These are phyloP conservation scores for Patiria miniata DNA, from an alignment of 35 echinoderm and acorn worm species.

Conservation along the genomic window DNA sequence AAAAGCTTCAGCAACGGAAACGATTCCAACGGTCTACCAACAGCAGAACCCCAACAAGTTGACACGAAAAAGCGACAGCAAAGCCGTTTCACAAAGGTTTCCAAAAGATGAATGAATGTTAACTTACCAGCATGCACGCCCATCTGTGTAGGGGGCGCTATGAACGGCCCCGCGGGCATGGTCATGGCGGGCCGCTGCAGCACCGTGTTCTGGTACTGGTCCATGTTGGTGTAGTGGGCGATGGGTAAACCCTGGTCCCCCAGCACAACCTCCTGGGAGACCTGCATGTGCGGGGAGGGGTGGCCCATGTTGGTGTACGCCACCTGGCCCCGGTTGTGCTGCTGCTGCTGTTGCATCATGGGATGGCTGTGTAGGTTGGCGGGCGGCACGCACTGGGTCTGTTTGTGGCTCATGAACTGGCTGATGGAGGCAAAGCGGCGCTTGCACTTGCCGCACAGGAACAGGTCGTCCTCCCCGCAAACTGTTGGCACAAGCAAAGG, in stretches of 20 bases:
- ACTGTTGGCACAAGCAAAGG: not conserved
- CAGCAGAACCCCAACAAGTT: too few relatives aligned
- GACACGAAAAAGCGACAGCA: too few relatives aligned
- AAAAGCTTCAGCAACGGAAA: too few relatives aligned
- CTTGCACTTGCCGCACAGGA: slow-evolving; percentile 96
- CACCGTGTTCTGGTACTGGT: not conserved
- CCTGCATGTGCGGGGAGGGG: slow-evolving; percentile 53
- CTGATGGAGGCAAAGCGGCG: slow-evolving; percentile 77
- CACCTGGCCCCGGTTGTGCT: slow-evolving; percentile 36
- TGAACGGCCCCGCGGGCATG: slow-evolving; percentile 1
- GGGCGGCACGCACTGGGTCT: slow-evolving; percentile 53
- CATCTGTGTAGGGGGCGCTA: slow-evolving; percentile 3
- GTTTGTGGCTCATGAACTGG: slow-evolving; percentile 90
- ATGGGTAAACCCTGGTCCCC: slow-evolving; percentile 1
- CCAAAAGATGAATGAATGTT: not conserved
- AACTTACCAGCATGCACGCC: not conserved
- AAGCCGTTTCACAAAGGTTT: too few relatives aligned
- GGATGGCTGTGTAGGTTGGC: not conserved
- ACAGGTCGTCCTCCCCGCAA: slow-evolving; percentile 87
- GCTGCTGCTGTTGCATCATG: slow-evolving; percentile 38
- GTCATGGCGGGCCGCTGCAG: not conserved
- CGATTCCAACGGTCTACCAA: too few relatives aligned
- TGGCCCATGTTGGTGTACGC: slow-evolving; percentile 58
- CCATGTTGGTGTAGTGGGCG: slow-evolving; percentile 5
- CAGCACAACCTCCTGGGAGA: not conserved